Base-by-base conservation (phyloP, 2,113 vertebrate species). In the Phyllostomus hastatus region DNA sequence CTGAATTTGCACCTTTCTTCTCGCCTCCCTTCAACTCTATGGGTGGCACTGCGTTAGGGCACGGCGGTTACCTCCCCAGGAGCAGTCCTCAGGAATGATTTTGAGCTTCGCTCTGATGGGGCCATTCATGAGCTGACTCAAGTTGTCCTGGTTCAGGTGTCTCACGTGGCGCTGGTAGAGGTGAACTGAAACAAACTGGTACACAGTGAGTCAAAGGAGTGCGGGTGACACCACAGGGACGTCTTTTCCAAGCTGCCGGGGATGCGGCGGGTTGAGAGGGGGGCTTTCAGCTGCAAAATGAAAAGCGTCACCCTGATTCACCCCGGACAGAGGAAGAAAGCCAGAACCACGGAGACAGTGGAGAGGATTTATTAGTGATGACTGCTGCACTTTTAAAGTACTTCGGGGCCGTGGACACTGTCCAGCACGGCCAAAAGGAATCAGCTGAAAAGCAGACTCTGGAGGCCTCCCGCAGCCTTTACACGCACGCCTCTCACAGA, bases 41-140 rank as follows among this genome's bases (percentile, higher is more conserved):
- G 50, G 28, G 83, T 0, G 1, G 9, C 20, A 12, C 19, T 22
- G 43, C 61, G 90, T 35, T 10, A 54, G 50, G 46, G 43, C 82
- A 48, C 5, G 4, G 35, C 76, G 75, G 48, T 98, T 98, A 99
- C 99, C 99, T 99, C 99, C 99, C 99, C 99, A 99, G 76, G 98
- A 99, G 95, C 99, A 98, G 31, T 98, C 98, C 79, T 99, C 98
- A 6, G 99, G 99, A 97, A 99, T 99, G 84, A 99, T 98, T 94
- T 91, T 98, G 90, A 99, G 98, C 96, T 99, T 99, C 97, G 99
- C 98, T 92, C 98, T 98, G 98, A 99, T 99, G 90, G 99, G 99
- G 41, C 99, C 99, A 0, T 99, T 99, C 99, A 99, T 99, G 95
- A 99, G 98, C 59, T 98, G 91, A 4, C 96, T 98, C 26, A 99